Evolutionary conservation across 1,140 invertebrate genomes (phyloP).

Genomic region (Formica exsecta): DNA sequence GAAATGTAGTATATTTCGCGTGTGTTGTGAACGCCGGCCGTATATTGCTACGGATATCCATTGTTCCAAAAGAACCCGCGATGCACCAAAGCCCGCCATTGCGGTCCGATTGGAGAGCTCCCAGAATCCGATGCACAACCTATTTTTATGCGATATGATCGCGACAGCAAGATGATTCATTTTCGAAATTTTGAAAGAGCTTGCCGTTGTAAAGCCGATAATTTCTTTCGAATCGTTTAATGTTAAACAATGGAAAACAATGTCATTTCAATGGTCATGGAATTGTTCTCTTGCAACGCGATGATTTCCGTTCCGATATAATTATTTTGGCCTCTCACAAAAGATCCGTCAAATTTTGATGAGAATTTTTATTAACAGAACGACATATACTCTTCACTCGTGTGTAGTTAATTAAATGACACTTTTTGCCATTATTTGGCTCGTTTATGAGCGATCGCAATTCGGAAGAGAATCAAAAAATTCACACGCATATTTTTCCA

Average conservation of each 20-base stretch:
- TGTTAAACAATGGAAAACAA: neutral
- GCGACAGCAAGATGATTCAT: constrained; percentile 18
- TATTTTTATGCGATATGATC: constrained; percentile 36
- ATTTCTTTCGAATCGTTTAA: neutral
- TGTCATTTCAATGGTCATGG: neutral
- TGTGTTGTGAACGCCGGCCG: neutral
- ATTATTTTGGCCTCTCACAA: neutral
- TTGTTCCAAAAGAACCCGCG: constrained; percentile 38
- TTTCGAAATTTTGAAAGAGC: neutral
- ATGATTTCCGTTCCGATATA: neutral
- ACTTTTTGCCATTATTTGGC: neutral
- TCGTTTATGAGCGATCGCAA: neutral
- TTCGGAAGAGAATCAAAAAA: constrained; percentile 3
- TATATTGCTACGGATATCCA: neutral
- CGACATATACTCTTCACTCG: neutral
- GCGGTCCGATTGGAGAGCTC: constrained; percentile 34
- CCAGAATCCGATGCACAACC: neutral
- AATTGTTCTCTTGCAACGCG: neutral
- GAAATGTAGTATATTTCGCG: constrained; percentile 36
- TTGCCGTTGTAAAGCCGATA: neutral
- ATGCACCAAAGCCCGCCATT: constrained; percentile 27
- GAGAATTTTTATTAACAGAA: neutral
- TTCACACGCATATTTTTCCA: neutral
- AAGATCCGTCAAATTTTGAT: neutral
- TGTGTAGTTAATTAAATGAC: neutral